Evolutionary conservation across 2,113 vertebrate species (phyloP).

Genomic region (Craseonycteris thonglongyai): DNA sequence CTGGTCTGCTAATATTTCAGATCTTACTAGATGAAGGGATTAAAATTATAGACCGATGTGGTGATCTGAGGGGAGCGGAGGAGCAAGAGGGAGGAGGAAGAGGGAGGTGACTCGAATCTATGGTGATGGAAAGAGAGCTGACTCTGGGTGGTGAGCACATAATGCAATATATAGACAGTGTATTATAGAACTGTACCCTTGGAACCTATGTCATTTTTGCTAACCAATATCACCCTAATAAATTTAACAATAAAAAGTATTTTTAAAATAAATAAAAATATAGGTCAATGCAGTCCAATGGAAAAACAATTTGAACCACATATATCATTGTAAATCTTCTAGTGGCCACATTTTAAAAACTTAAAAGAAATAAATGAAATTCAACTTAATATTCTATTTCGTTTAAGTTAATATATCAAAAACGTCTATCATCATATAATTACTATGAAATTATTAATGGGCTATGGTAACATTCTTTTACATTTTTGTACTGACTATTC

Average conservation of each 20-base stretch:
- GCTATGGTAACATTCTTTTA: background rate
- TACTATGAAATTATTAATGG: background rate
- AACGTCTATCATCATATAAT: background rate
- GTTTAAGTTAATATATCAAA: background rate
- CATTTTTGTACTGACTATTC: background rate
- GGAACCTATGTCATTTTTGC: no score
- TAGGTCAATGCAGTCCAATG: background rate
- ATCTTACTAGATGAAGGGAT: background rate
- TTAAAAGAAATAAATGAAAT: background rate
- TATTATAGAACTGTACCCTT: no score
- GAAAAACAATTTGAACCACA: background rate
- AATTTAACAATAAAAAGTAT: no score
- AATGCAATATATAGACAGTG: no score
- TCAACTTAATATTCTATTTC: background rate
- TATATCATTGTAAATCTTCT: background rate
- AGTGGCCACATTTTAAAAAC: background rate
- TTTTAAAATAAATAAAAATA: no score
- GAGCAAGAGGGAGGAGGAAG: no score
- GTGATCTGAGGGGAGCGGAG: no score
- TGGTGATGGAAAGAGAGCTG: no score
- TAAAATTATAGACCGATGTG: background rate
- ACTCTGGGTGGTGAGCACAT: no score
- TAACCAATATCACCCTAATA: no score
- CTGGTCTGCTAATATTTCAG: background rate
- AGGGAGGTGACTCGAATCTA: no score